phyloP scores from a whole-genome alignment of 1,140 invertebrate species.

The Heliothis virescens region DNA sequence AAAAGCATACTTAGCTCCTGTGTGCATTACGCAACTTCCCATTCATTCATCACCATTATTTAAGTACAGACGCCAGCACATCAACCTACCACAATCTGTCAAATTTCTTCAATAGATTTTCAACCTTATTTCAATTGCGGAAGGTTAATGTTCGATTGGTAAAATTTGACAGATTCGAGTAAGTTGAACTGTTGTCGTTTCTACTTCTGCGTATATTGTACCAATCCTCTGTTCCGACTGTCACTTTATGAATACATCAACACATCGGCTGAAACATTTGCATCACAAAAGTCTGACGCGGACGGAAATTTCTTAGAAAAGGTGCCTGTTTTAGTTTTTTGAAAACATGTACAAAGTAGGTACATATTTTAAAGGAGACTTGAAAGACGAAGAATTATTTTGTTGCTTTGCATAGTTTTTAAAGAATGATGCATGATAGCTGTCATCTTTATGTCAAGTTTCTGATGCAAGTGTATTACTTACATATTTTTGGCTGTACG shows the following conservation, averaged over 20 bases:
- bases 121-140: no score
- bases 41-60: conserved; percentile 13
- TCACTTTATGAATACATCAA: conserved; percentile 1
- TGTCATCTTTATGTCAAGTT: no score
- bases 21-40: not conserved
- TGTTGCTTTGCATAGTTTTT: not conserved
- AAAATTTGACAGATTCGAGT: no score
- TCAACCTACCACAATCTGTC: no score
- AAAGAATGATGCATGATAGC: no score
- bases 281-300: conserved; percentile 23
- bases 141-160: no score
- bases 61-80: not conserved
- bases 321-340: conserved; percentile 24
- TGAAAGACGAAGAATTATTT: not conserved
- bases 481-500: no score
- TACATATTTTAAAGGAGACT: conserved; percentile 12
- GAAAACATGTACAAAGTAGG: conserved; percentile 11
- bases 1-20: conserved; percentile 24
- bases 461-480: no score
- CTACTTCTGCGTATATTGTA: not conserved
- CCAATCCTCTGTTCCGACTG: conserved; percentile 14
- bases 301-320: conserved; percentile 4
- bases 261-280: conserved; percentile 19
- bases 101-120: no score
- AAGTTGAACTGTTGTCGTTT: no score